Evolutionary conservation across 2,797 vertebrate genomes (phyloP), one percentile per base, ranked within the genome.

Genomic region (Mus minutoides): DNA sequence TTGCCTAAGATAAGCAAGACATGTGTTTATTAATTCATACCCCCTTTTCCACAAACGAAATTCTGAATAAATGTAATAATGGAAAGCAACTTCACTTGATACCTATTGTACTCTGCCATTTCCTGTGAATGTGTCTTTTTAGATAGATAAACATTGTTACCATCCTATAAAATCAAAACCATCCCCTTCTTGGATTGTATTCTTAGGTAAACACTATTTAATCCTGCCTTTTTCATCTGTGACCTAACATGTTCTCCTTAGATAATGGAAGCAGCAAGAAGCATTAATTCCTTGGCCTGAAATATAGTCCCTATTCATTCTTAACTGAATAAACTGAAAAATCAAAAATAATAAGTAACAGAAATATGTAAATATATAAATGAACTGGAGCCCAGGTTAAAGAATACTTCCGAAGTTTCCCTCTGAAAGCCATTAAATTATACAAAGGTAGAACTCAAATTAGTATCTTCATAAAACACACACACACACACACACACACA

Each of bases 361-460:
- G 64, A 91, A 73, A 86, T 73, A 85, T 73, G 67, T n/a, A 92
- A 96, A 87, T 77, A 90, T 94, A 80, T 54, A 77, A 95, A 79
- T 93, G 64, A 26, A 40, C 11, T 29, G 43, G 37, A 85, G 83
- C 34, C 71, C 56, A 89, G 46, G 16, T 67, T 96, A 92, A 90
- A 88, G 80, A 82, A 85, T 60, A 91, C 1, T 96, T 90, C n/a
- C 78, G 21, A 22, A 88, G 90, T 86, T 82, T 92, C 69, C 29
- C 76, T 43, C 86, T 78, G 64, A 89, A 88, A 91, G 6, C n/a
- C 83, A 91, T 89, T 83, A 96, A 71, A 91, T 58, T 17, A 92
- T 79, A 71, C 40, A 46, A 84, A 95, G 78, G 19, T 7, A 87
- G 17, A 94, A 92, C 17, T 40, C 43, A 90, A 76, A 64, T 16